These are phyloP conservation scores for Odontothrips loti DNA, from an alignment of 2,888 invertebrate species.

Conservation along the genomic window DNA sequence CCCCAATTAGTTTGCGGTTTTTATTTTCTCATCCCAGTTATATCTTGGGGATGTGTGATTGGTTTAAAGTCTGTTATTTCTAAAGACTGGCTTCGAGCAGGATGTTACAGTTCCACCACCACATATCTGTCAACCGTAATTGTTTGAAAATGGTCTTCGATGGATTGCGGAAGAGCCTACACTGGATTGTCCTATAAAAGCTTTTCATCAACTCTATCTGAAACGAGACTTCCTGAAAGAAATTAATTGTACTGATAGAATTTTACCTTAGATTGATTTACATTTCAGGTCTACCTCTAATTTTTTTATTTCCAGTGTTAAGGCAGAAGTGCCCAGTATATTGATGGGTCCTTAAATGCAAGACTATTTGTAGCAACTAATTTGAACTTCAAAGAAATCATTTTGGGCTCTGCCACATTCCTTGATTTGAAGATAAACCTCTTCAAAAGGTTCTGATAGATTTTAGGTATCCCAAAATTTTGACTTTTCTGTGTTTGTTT, in stretches of 20 bases:
- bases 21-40: not conserved
- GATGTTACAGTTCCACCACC: not conserved
- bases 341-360: not conserved
- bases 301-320: not conserved
- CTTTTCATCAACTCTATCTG: not conserved
- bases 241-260: constrained; percentile 12
- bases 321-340: not conserved
- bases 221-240: not conserved
- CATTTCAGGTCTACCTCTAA: not conserved
- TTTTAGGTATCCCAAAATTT: too few relatives aligned
- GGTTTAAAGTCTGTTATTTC: not conserved
- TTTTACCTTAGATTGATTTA: not conserved
- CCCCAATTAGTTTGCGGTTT: not conserved
- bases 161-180: not conserved
- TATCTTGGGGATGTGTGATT: not conserved
- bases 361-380: not conserved
- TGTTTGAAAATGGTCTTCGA: not conserved
- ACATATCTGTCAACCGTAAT: not conserved
- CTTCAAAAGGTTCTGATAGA: too few relatives aligned
- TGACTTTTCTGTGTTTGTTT: not conserved
- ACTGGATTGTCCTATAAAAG: not conserved
- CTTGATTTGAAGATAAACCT: too few relatives aligned
- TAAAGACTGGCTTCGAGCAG: not conserved
- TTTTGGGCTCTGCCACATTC: too few relatives aligned
- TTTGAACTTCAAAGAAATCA: too few relatives aligned